Percentiles rank a stretch among this genome's conserved stretches.
phyloP scores from a whole-genome alignment of 1,140 invertebrate species.

The Bombus difficillimus region DNA sequence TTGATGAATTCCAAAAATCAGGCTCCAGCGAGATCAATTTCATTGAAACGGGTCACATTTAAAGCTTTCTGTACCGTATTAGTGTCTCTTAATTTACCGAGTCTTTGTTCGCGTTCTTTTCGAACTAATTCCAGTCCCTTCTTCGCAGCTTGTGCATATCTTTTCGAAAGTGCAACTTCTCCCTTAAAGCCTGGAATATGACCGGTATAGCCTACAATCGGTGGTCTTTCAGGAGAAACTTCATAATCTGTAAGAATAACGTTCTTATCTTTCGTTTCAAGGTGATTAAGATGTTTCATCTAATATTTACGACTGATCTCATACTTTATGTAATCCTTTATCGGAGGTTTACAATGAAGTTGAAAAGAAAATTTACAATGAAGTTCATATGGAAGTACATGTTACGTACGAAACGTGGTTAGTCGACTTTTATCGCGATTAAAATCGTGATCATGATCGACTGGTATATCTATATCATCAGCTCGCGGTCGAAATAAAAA shows the following conservation, averaged over 20 bases:
- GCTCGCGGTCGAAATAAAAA: constrained; percentile 70
- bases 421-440: constrained; percentile 50
- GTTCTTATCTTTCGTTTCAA: background rate
- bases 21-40: constrained; percentile 55
- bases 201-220: constrained; percentile 88
- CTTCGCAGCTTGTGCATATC: constrained; percentile 87
- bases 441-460: constrained; percentile 72
- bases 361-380: background rate
- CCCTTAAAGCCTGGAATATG: constrained; percentile 87
- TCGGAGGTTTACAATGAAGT: background rate
- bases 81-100: constrained; percentile 53
- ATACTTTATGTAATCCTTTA: background rate
- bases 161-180: constrained; percentile 86
- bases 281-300: background rate
- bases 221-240: constrained; percentile 87
- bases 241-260: constrained; percentile 83
- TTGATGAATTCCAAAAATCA: background rate
- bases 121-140: constrained; percentile 85
- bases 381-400: background rate
- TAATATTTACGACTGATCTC: background rate
- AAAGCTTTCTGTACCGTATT: constrained; percentile 64
- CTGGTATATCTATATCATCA: constrained; percentile 72
- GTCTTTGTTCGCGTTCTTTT: constrained; percentile 83
- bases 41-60: constrained; percentile 61
- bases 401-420: constrained; percentile 72